Percentiles rank a stretch among this genome's conserved stretches.
phyloP scores from a whole-genome alignment of 2,113 vertebrate species.

The Paedocypris sp. region DNA sequence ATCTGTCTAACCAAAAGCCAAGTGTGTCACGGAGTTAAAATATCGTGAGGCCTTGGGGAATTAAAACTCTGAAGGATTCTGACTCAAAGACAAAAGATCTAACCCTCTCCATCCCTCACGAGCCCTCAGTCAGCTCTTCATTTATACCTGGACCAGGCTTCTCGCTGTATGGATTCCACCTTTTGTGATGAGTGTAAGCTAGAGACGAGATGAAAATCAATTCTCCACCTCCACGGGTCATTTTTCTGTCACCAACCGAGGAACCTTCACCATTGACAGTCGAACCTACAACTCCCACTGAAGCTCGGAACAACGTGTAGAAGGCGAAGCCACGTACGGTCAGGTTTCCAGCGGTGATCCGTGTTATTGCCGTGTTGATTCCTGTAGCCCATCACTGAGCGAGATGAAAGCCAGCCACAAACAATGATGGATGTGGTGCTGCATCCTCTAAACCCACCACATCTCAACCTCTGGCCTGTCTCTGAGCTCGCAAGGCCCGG shows the following conservation, averaged over 20 bases:
- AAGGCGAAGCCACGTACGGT: too few relatives aligned
- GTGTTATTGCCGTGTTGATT: too few relatives aligned
- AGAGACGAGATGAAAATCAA: constrained; percentile 56
- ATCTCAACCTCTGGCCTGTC: background rate
- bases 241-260: constrained; percentile 45
- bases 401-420: constrained; percentile 15
- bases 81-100: constrained; percentile 36
- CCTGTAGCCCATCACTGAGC: background rate
- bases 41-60: constrained; percentile 21
- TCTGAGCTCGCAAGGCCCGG: background rate
- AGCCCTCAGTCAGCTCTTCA: constrained; percentile 10
- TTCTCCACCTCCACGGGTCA: constrained; percentile 41
- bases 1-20: background rate
- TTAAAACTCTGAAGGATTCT: constrained; percentile 19
- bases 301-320: constrained; percentile 24
- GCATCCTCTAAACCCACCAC: constrained; percentile 8
- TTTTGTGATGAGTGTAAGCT: constrained; percentile 48
- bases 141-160: constrained; percentile 19
- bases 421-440: constrained; percentile 12
- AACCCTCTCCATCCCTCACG: constrained; percentile 41
- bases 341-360: too few relatives aligned
- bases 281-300: constrained; percentile 46
- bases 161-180: constrained; percentile 42
- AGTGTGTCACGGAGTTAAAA: constrained; percentile 38
- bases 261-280: constrained; percentile 41